Evolutionary conservation across 2,888 invertebrate genomes (phyloP).

Genomic region (Pandemis corylana): DNA sequence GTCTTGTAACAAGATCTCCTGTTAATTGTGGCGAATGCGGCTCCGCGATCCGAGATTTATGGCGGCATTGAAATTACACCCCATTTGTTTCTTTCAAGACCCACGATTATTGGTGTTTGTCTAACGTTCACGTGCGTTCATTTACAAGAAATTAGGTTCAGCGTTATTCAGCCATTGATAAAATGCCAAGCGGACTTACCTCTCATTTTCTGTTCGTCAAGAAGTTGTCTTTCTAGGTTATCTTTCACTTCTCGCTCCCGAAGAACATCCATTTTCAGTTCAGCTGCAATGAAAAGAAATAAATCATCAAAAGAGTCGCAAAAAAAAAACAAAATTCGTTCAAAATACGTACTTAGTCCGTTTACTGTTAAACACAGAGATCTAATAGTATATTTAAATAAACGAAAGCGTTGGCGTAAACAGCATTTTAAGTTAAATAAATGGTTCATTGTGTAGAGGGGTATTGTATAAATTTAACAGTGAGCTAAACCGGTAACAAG

Average conservation of each 20-base stretch:
- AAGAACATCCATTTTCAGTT: conserved; percentile 97
- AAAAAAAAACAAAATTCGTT: neutral
- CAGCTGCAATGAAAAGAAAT: conserved; percentile 89
- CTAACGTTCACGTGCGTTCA: neutral
- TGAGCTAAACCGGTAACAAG: conserved; percentile 80
- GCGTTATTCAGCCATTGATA: neutral
- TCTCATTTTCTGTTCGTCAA: conserved; percentile 97
- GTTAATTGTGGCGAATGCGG: conserved; percentile 78
- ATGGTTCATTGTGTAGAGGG: conserved; percentile 73
- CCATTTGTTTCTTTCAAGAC: conserved; percentile 67
- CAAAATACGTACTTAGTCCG: neutral
- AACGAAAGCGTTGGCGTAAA: conserved; percentile 63
- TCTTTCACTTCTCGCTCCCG: conserved; percentile 97
- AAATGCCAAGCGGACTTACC: conserved; percentile 86
- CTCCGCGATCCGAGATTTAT: conserved; percentile 73
- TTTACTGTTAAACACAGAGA: conserved; percentile 46
- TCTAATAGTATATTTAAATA: conserved; percentile 56
- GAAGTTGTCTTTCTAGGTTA: conserved; percentile 95
- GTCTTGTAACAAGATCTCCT: conserved; percentile 77
- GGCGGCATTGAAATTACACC: conserved; percentile 73
- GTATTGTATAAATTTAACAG: conserved; percentile 82
- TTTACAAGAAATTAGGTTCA: neutral
- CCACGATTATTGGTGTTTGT: conserved; percentile 9
- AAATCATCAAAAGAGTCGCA: neutral
- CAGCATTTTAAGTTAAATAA: conserved; percentile 68